Conservation (phyloP, 2,888 invertebrate species). For the Heliothis peltigera region DNA sequence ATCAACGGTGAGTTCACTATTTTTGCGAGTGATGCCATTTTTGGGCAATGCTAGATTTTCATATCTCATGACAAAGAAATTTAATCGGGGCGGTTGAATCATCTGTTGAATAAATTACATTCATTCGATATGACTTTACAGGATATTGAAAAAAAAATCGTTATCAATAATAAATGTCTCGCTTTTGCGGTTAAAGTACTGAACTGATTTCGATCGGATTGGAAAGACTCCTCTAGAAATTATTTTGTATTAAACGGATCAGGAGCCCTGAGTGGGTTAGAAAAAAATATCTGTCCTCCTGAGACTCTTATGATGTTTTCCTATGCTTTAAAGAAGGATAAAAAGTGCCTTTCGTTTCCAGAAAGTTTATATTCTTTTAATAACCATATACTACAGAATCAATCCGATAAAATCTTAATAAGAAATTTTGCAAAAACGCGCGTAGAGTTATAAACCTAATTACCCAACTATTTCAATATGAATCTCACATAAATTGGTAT, state of each 20-base stretch:
- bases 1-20: no score
- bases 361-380: slow-evolving; percentile 13
- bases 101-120: no score
- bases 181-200: neutral
- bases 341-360: no score
- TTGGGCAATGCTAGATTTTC: neutral
- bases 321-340: no score
- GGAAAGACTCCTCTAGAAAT: neutral
- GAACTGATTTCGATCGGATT: neutral
- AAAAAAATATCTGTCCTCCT: no score
- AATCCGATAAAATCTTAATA: slow-evolving; percentile 47
- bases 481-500: slow-evolving; percentile 56
- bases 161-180: neutral
- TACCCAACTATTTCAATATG: slow-evolving; percentile 54
- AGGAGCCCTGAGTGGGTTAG: no score
- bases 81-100: neutral
- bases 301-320: no score
- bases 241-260: neutral
- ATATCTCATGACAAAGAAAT: neutral
- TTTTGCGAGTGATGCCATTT: no score
- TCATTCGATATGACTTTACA: neutral
- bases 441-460: slow-evolving; percentile 50
- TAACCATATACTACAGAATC: slow-evolving; percentile 20
- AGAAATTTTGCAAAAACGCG: slow-evolving; percentile 52
- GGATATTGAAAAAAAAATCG: neutral